A percentile compares a stretch with the other conserved stretches of the same genome.
These are phyloP conservation scores for Porphyrio hochstetteri DNA, from an alignment of 2,113 vertebrate genomes.

Conservation along the genomic window DNA sequence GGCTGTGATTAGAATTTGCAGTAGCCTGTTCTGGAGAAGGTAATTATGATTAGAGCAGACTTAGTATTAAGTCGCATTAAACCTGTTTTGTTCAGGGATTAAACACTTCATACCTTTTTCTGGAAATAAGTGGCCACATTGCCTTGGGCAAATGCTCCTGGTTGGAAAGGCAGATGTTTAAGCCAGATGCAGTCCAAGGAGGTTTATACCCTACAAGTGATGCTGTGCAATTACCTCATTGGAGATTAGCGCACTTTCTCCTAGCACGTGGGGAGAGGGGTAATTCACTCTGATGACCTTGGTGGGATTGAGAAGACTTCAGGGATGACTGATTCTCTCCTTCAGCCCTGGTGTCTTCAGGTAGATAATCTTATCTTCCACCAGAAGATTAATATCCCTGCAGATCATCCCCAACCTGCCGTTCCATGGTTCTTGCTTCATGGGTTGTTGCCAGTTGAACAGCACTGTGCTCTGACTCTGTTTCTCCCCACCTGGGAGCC, in stretches of 20 bases:
- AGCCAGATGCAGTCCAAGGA: background rate
- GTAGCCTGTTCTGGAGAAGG: background rate
- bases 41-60: constrained; percentile 50
- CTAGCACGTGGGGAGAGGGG: background rate
- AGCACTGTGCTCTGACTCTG: background rate
- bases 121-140: background rate
- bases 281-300: constrained; percentile 1
- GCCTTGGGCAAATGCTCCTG: background rate
- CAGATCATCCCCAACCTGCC: background rate
- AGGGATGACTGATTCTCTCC: background rate
- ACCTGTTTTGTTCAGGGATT: constrained; percentile 37
- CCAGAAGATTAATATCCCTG: background rate
- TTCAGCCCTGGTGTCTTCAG: background rate
- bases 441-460: background rate
- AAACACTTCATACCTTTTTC: background rate
- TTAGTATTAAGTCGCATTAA: constrained; percentile 33
- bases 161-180: background rate
- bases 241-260: constrained; percentile 10
- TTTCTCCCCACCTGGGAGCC: background rate
- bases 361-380: constrained; percentile 39
- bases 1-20: constrained; percentile 23
- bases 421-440: background rate
- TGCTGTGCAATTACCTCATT: background rate
- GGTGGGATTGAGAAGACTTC: background rate
- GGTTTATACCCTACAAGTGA: background rate